phyloP scores from a whole-genome alignment of 2,888 invertebrate species.

The Synanthedon andrenaeformis region DNA sequence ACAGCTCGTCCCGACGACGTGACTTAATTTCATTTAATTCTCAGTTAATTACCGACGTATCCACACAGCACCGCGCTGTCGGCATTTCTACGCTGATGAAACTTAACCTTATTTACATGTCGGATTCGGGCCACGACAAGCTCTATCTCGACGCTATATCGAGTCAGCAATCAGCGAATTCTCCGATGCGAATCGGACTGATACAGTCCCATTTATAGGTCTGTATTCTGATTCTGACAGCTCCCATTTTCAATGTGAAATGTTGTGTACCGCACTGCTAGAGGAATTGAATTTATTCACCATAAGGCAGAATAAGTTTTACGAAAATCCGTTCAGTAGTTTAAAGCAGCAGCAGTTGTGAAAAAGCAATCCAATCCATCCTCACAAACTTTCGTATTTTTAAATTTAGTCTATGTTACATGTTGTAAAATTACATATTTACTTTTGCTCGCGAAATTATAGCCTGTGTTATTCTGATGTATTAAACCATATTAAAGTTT shows the following conservation, averaged over 20 bases:
- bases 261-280: background rate
- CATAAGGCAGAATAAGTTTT: no score
- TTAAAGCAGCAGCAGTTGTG: no score
- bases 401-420: no score
- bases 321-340: no score
- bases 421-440: no score
- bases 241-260: background rate
- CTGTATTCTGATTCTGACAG: background rate
- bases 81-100: slow-evolving; percentile 16
- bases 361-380: no score
- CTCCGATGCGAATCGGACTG: slow-evolving; percentile 18
- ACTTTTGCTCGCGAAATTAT: no score
- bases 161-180: slow-evolving; percentile 32
- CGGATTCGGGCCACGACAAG: slow-evolving; percentile 24
- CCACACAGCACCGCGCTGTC: slow-evolving; percentile 7
- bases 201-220: background rate
- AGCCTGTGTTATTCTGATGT: no score
- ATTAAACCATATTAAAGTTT: no score
- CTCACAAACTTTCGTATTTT: no score
- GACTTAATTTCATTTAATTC: slow-evolving; percentile 29
- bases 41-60: slow-evolving; percentile 43
- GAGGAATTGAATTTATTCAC: no score
- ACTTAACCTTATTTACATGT: slow-evolving; percentile 31
- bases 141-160: slow-evolving; percentile 22
- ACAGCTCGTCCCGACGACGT: slow-evolving; percentile 23